Evolutionary conservation across 2,113 vertebrate species (phyloP), one percentile per base, ranked within the genome.

Genomic region (Nansenia antarctica): DNA sequence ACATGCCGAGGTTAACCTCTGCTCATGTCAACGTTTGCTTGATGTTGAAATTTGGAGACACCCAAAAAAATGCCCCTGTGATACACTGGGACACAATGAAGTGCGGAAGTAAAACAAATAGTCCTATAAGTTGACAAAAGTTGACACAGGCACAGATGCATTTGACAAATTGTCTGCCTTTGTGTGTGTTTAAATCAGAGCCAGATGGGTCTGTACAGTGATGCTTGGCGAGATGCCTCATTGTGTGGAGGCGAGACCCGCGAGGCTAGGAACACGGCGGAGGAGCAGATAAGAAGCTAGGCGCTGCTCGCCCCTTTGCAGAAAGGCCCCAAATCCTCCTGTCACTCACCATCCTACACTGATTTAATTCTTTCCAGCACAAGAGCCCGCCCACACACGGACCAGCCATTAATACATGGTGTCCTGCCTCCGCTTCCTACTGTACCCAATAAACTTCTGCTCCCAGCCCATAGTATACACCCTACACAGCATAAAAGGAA

Each of bases 131-230:
- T 89, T 88, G 87, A 90, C 87, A 87, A 88, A 87, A 90, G 87
- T 88, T 86, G 82, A 91, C 81, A 86, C 78, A 89, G 84, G 84
- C 89, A 86, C 85, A 87, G 86, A 91, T 89, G 90, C 86, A 86
- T 89, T 82, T 90, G 90, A 92, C 89, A 90, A 91, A 90, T 92
- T 89, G 87, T 78, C 86, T 57, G 84, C 89, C 85, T 91, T 91
- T 89, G 89, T 91, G 88, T 85, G 72, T 75, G 83, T 83, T 73
- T 81, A 90, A 93, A 93, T 92, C 82, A 82, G 87, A 91, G 87
- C 88, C 92, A 93, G 90, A 92, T 93, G 92, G 86, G 67, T 60
- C 82, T 77, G 87, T 87, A 87, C 85, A 87, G 85, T 70, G 76
- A 83, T 86, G 85, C 77, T 84, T 91, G 90, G 89, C 82, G 60